Conservation (phyloP, 2,113 vertebrate genomes). For the Alaudala cheleensis region DNA sequence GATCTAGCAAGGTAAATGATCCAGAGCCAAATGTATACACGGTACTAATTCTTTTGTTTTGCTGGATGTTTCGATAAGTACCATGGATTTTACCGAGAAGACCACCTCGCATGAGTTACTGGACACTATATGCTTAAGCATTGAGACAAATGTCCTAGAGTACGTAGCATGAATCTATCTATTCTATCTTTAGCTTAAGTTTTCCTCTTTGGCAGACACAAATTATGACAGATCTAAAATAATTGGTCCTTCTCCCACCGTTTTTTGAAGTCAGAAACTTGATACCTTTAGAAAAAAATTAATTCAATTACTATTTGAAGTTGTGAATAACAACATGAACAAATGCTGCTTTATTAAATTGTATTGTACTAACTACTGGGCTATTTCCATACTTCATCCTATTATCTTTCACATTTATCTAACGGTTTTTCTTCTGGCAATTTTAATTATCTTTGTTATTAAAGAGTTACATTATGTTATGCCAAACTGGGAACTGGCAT, state of each 20-base stretch:
- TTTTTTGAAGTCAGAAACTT: not conserved
- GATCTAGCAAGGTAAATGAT: not conserved
- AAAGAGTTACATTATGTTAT: not conserved
- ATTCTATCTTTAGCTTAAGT: not conserved
- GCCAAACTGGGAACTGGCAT: not conserved
- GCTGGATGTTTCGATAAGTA: not conserved
- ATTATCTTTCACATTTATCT: not conserved
- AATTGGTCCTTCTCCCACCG: not conserved
- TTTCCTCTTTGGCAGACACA: not conserved
- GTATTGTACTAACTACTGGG: not conserved
- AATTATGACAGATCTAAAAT: not conserved
- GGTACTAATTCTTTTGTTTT: not conserved
- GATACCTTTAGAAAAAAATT: not conserved
- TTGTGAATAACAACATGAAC: not conserved
- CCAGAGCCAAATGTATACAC: not conserved
- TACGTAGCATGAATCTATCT: not conserved
- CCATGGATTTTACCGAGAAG: not conserved
- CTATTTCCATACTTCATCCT: not conserved
- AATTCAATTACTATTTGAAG: conserved; percentile 1
- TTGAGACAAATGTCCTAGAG: not conserved
- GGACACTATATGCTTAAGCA: not conserved
- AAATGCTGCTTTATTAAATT: not conserved
- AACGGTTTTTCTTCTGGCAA: not conserved
- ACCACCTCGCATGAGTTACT: not conserved
- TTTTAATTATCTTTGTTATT: conserved; percentile 32